Base-by-base conservation (phyloP, 2,113 vertebrate genomes). In the Diphyllodes magnificus region DNA sequence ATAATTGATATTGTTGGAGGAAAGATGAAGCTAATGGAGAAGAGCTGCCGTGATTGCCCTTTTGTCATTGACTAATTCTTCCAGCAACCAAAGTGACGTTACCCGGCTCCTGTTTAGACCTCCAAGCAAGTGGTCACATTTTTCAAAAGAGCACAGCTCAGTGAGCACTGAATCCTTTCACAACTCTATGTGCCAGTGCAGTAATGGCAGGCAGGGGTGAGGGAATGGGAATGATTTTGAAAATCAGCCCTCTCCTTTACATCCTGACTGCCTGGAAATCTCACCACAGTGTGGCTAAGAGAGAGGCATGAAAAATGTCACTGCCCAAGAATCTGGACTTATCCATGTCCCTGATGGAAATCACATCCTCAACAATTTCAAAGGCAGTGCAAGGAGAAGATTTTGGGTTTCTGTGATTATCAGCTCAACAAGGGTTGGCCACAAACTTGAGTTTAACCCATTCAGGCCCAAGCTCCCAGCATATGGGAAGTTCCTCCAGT, bases 31-130 rank as follows among this genome's bases (percentile, higher is more conserved):
- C 92, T 95, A 95, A 95, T 91, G 86, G 91, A 96, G 89, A 91
- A 89, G 66, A 91, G 92, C 88, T 94, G 83, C 88, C 1, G 4
- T 94, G 83, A 78, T 90, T 95, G 91, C 91, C 94, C 86, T 92
- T 93, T 89, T 94, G 93, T 94, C 92, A 95, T 87, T 95, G 92
- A 95, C 92, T 95, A 89, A 96, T 93, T 95, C 81, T 94, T 89
- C 65, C 70, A 93, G 89, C 77, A 84, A 76, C 89, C 8, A 5
- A 82, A 94, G 81, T 6, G 17, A 76, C 81, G 82, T 93, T 92
- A 92, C 49, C 53, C 65, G 76, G 57, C 81, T 91, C 73, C 83
- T 83, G 85, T 92, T 91, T 91, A 93, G 89, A 73, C 69, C 91
- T 75, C 69, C 57, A 86, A 65, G 81, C 3, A 19, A 93, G 69